phyloP scores from a whole-genome alignment of 2,797 vertebrate species.

The Ibycter americanus region DNA sequence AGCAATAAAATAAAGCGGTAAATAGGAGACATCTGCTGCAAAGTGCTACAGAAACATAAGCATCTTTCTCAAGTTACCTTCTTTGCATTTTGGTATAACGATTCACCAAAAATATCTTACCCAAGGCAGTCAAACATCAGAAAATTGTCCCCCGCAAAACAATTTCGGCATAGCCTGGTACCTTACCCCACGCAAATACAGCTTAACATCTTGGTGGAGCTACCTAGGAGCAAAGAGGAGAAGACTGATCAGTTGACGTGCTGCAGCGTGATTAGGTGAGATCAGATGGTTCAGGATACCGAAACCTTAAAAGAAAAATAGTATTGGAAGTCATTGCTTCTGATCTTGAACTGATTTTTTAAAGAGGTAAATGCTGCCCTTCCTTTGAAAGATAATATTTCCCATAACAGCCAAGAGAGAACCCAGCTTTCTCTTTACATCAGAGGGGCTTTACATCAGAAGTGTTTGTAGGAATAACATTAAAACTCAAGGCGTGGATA shows the following conservation, averaged over 20 bases:
- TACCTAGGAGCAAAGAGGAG: background rate
- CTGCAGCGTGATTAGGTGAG: background rate
- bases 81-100: constrained; percentile 77
- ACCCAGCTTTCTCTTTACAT: background rate
- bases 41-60: constrained; percentile 81
- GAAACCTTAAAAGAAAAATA: constrained; percentile 10
- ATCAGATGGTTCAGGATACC: background rate
- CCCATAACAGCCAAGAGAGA: background rate
- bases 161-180: background rate
- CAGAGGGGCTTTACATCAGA: background rate
- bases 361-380: background rate
- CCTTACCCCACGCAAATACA: background rate
- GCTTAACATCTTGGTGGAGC: background rate
- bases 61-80: constrained; percentile 82
- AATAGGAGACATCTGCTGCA: constrained; percentile 84
- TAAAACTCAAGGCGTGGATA: background rate
- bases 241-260: background rate
- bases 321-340: background rate
- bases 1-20: constrained; percentile 83
- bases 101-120: constrained; percentile 73
- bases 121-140: constrained; percentile 37
- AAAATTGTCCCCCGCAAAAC: background rate
- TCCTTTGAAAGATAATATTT: constrained; percentile 23
- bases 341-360: constrained; percentile 3
- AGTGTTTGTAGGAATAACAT: background rate